Evolutionary conservation across 2,113 vertebrate species (phyloP).

Genomic region (Prionailurus viverrinus): DNA sequence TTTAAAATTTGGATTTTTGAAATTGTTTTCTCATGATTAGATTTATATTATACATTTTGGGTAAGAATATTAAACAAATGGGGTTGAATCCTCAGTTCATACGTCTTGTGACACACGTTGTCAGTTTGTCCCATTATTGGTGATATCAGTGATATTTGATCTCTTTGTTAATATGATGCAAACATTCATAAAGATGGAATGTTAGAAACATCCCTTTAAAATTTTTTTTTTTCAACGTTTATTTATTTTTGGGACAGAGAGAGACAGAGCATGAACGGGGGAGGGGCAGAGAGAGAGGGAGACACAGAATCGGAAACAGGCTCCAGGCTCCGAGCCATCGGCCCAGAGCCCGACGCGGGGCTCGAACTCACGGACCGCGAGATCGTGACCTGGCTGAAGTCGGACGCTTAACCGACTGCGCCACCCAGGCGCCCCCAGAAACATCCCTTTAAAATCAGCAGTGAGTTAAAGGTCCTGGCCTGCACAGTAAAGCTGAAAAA

Average conservation of each 20-base stretch:
- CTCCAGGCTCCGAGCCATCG: too few species aligned
- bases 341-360: too few species aligned
- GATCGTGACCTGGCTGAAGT: too few species aligned
- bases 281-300: too few species aligned
- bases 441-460: not conserved
- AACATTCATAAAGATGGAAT: not conserved
- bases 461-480: not conserved
- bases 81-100: not conserved
- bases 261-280: too few species aligned
- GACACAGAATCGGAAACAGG: too few species aligned
- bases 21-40: not conserved
- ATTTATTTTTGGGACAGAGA: too few species aligned
- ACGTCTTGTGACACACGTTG: not conserved
- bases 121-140: not conserved
- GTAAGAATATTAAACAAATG: not conserved
- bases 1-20: not conserved
- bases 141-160: not conserved
- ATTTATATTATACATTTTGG: not conserved
- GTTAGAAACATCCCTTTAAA: not conserved
- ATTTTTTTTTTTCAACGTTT: not conserved
- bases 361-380: too few species aligned
- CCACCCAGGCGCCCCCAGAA: not conserved
- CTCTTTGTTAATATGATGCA: not conserved
- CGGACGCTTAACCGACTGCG: too few species aligned
- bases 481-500: not conserved